Evolutionary conservation across 1,140 invertebrate genomes (phyloP).

Genomic region (Andrena cerasifolii): DNA sequence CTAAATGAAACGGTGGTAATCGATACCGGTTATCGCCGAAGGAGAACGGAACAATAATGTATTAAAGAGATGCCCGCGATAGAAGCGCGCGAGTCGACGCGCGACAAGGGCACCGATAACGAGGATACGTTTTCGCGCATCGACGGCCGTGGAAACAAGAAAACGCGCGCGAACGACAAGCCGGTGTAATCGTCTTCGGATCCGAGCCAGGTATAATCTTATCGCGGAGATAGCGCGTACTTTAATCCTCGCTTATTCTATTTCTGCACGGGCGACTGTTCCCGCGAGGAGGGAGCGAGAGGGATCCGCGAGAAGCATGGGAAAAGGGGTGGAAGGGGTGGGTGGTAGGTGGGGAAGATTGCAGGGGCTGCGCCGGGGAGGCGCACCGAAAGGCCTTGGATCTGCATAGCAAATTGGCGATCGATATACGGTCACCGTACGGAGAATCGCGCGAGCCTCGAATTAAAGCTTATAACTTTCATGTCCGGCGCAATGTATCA

Average conservation of each 20-base stretch:
- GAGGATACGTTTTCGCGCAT: background rate
- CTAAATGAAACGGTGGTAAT: no score
- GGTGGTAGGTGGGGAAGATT: slow-evolving; percentile 40
- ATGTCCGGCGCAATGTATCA: slow-evolving; percentile 70
- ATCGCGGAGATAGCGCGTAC: slow-evolving; percentile 62
- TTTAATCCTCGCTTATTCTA: slow-evolving; percentile 67
- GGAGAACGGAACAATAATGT: no score
- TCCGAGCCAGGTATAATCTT: slow-evolving; percentile 55
- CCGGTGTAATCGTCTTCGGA: slow-evolving; percentile 49
- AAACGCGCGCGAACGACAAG: slow-evolving; percentile 10
- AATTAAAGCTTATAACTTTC: slow-evolving; percentile 73
- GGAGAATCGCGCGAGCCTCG: slow-evolving; percentile 67
- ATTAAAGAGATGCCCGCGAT: no score
- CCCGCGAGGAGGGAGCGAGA: slow-evolving; percentile 14
- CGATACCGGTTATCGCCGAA: no score
- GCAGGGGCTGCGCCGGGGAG: slow-evolving; percentile 58
- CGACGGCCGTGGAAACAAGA: slow-evolving; percentile 11
- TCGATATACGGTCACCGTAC: slow-evolving; percentile 66
- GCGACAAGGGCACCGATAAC: no score
- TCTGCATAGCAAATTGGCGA: slow-evolving; percentile 72
- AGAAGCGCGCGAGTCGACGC: no score
- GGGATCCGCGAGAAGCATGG: background rate
- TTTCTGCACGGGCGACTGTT: slow-evolving; percentile 48
- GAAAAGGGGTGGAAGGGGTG: background rate
- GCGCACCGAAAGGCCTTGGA: slow-evolving; percentile 63